Evolutionary conservation across 2,888 invertebrate species (phyloP).

Genomic region (Lapara coniferarum): DNA sequence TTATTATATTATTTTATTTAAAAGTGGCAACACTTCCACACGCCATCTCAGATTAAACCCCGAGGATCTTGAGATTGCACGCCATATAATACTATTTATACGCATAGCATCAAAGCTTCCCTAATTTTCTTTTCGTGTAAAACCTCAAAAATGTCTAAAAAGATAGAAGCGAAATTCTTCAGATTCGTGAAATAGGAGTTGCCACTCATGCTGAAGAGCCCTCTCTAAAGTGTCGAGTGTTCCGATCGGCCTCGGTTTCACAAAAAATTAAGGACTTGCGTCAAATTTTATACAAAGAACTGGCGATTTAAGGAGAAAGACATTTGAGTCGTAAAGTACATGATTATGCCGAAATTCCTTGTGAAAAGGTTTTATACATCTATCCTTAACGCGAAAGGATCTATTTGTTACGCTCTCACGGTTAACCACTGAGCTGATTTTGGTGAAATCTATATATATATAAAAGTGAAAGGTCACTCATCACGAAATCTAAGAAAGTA

Average conservation of each 20-base stretch:
- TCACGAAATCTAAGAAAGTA: too few species aligned
- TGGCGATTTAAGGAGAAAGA: slow-evolving; percentile 20
- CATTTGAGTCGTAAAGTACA: slow-evolving; percentile 18
- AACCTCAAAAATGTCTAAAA: slow-evolving; percentile 35
- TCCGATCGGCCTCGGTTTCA: slow-evolving; percentile 45
- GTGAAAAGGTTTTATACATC: background rate
- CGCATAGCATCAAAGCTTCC: background rate
- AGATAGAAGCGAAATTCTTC: slow-evolving; percentile 37
- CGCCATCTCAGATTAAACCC: too few species aligned
- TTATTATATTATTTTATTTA: too few species aligned
- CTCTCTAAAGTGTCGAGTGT: slow-evolving; percentile 48
- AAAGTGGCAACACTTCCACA: too few species aligned
- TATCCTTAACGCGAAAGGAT: background rate
- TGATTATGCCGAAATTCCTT: slow-evolving; percentile 5
- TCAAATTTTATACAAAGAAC: slow-evolving; percentile 30
- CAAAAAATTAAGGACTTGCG: slow-evolving; percentile 40
- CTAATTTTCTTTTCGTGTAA: slow-evolving; percentile 3
- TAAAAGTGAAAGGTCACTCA: too few species aligned
- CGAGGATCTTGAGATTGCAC: too few species aligned
- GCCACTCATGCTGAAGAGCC: slow-evolving; percentile 43
- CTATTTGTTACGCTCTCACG: background rate
- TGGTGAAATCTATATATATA: too few species aligned
- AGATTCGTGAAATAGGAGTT: slow-evolving; percentile 43
- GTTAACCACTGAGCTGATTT: too few species aligned
- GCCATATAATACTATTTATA: too few species aligned